Conservation (phyloP, 2,797 vertebrate species). For the Coregonus suidteri region DNA sequence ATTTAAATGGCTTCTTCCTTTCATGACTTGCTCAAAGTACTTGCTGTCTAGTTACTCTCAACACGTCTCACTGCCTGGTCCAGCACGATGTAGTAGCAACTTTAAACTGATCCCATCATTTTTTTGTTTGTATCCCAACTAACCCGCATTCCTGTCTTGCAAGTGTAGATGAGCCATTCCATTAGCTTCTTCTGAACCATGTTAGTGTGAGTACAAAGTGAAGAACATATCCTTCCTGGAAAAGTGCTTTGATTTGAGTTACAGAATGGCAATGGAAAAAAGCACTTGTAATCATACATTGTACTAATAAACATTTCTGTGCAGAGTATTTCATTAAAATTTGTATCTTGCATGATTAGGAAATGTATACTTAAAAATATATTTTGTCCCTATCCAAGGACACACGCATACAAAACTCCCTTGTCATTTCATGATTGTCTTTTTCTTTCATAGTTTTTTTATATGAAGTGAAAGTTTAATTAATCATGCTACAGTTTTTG, state of each 20-base stretch:
- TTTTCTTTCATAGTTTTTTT: conserved; percentile 34
- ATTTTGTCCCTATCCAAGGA: conserved; percentile 41
- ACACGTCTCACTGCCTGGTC: conserved; percentile 53
- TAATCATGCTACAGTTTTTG: conserved; percentile 56
- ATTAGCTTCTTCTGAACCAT: conserved; percentile 48
- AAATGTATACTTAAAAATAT: conserved; percentile 39
- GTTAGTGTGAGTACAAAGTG: conserved; percentile 51
- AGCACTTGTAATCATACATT: conserved; percentile 48
- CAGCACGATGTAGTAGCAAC: conserved; percentile 61
- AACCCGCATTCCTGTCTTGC: conserved; percentile 48
- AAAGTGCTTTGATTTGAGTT: conserved; percentile 33
- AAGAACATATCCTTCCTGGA: conserved; percentile 51
- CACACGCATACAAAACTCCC: conserved; percentile 38
- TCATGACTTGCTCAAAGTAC: conserved; percentile 33
- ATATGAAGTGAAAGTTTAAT: conserved; percentile 55
- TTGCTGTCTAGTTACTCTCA: conserved; percentile 44
- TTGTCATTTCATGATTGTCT: conserved; percentile 63
- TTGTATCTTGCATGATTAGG: conserved; percentile 77
- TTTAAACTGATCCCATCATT: conserved; percentile 51
- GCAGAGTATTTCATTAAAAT: conserved; percentile 70
- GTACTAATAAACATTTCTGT: conserved; percentile 60
- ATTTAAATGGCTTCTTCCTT: conserved; percentile 30
- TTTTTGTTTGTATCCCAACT: conserved; percentile 42
- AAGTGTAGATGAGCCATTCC: conserved; percentile 59
- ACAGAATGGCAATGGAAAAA: conserved; percentile 34